Evolutionary conservation across 2,797 vertebrate species (phyloP).

Genomic region (Micropoecilia bifurca): DNA sequence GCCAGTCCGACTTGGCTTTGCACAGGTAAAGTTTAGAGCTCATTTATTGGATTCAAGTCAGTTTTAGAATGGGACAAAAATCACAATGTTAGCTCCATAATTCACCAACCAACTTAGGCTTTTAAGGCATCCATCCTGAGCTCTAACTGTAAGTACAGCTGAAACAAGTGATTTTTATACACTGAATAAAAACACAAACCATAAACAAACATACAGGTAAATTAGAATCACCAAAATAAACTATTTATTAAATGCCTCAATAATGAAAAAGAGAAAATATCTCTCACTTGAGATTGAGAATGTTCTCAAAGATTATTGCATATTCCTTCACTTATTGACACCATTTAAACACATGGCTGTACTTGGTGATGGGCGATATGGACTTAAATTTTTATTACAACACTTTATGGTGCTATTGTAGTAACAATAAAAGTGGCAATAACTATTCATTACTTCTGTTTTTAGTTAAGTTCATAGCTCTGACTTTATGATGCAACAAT

Average conservation of each 20-base stretch:
- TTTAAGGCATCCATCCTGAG: slow-evolving; percentile 3
- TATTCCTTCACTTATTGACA: background rate
- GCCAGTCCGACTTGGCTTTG: slow-evolving; percentile 24
- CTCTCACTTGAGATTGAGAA: background rate
- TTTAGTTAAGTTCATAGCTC: too few species aligned
- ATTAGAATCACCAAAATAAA: background rate
- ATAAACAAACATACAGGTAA: too few species aligned
- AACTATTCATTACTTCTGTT: too few species aligned
- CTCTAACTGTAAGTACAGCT: background rate
- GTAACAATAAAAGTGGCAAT: too few species aligned
- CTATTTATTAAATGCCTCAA: background rate
- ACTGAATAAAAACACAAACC: background rate
- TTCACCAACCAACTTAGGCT: slow-evolving; percentile 4
- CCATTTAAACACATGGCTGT: background rate
- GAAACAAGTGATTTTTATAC: background rate
- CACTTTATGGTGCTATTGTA: too few species aligned
- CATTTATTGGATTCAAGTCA: slow-evolving; percentile 49
- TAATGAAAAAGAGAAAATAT: background rate
- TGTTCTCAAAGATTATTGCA: background rate
- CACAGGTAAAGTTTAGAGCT: slow-evolving; percentile 49
- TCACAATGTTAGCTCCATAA: slow-evolving; percentile 18
- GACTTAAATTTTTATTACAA: too few species aligned
- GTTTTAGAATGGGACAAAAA: slow-evolving; percentile 36
- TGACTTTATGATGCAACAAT: too few species aligned
- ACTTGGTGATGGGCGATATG: too few species aligned